These are phyloP conservation scores for Enteromius fasciolatus DNA, from an alignment of 2,797 vertebrate species.

Conservation along the genomic window DNA sequence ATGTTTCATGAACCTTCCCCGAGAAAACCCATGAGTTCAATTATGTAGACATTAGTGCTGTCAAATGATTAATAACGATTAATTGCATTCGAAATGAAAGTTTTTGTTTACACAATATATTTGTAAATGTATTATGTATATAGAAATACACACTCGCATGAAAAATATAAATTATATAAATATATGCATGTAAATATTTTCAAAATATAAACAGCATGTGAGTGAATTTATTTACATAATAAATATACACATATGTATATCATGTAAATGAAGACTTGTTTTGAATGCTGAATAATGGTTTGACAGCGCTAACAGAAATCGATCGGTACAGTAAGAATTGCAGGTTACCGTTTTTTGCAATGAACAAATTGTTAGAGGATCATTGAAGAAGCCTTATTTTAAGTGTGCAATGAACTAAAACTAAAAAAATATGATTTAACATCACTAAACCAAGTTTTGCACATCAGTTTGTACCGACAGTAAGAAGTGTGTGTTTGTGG, in stretches of 20 bases:
- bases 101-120: background rate
- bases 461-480: background rate
- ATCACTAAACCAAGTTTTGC: background rate
- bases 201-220: background rate
- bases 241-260: background rate
- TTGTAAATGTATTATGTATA: background rate
- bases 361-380: too few relatives aligned
- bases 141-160: background rate
- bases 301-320: background rate
- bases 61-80: background rate
- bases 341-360: background rate
- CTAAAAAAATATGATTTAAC: background rate
- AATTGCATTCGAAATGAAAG: background rate
- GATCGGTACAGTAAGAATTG: background rate
- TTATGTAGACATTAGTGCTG: background rate
- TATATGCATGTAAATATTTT: background rate
- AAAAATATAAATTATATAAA: background rate
- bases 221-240: background rate
- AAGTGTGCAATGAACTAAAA: background rate
- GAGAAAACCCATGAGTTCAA: too few relatives aligned
- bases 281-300: background rate
- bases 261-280: background rate
- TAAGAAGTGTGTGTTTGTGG: background rate
- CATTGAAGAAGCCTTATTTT: background rate
- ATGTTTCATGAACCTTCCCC: too few relatives aligned